Base-by-base conservation (phyloP, 2,888 invertebrate genomes). In the Brenthis daphne region DNA sequence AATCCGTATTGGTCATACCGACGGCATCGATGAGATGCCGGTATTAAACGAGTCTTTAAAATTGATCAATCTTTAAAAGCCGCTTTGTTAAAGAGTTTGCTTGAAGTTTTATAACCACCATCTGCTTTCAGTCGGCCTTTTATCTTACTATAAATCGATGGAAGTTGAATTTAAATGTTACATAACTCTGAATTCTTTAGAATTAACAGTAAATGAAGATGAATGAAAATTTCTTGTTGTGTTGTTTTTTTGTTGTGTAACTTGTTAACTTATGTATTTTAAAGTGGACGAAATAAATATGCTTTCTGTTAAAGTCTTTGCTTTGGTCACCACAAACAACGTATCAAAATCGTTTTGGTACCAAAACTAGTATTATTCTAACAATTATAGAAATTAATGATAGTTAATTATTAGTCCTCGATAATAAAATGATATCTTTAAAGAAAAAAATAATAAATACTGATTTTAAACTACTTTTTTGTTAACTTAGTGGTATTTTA, bases 41-140 rank as follows among this genome's bases (percentile, higher is more conserved):
- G 24, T 64, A 64, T 43, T 64, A 64, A 47, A 55, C 24, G 54
- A 55, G 53, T 14, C 47, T 64, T 64, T 55, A 64, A 64, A 64
- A 64, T 47, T 53, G 54, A 64, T 64, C 53, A 55, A 64, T 64
- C 64, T 64, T 47, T 47, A 64, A 55, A 54, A 53, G 53, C 64
- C 43, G 54, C 64, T 64, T 64, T 43, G 47, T 60, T 60, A 55
- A 43, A 64, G 60, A 33, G 47, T 64, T 64, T 64, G 63, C 53
- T 51, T 53, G 6, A 63, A 63, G 63, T 63, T 63, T 53, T 63
- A 54, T 64, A 64, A 53, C 54, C 14, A 64, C 53, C 54, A 64
- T 64, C 47, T 64, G 64, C 54, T 55, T 43, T 48, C 48, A 29
- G 54, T 20, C 54, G n/a, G 54, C 47, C 64, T 55, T 64, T 64